Evolutionary conservation across 2,113 vertebrate genomes (phyloP), one percentile per base, ranked within the genome.

Genomic region (Solenodon paradoxus): DNA sequence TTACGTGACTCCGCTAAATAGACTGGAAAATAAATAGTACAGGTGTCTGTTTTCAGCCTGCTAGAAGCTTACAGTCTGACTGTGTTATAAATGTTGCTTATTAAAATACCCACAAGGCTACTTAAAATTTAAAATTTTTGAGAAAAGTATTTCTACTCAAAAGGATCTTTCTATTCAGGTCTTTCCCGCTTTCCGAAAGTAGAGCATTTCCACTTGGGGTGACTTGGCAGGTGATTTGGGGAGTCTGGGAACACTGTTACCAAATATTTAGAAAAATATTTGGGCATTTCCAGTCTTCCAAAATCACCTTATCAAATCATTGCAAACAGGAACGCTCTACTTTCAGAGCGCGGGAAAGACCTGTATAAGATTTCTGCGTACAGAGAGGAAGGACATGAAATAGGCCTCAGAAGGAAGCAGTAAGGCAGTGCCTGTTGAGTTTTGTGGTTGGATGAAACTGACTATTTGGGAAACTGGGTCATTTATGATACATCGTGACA

Each of bases 31-130:
- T 38, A 86, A 80, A n/a, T n/a, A n/a, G n/a, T 49, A 47, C 28
- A 32, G 75, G 78, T 77, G 28, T 16, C 17, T 88, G 38, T 77
- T 88, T 74, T 77, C 84, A 49, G 20, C 68, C 38, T 96, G 75
- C 19, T 87, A 10, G 61, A 81, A 79, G 30, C 59, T 91, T 71
- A 45, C 15, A 81, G 71, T 88, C 30, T 69, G 55, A 42, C 74
- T 61, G 88, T 90, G 26, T 78, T 71, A 69, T 79, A 88, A 81
- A 80, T 63, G 59, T 66, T 88, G 72, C 87, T 81, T 95, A 85
- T 97, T 96, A 92, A 94, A 78, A 85, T 92, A 66, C n/a, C 88
- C 97, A 89, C 71, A 74, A 97, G 82, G 20, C 45, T 91, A 26
- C 55, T 83, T 96, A 0, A 45, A 89, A 95, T 94, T 95, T 79